Evolutionary conservation across 2,113 vertebrate genomes (phyloP), one percentile per base, ranked within the genome.

Genomic region (Phoxinus phoxinus): DNA sequence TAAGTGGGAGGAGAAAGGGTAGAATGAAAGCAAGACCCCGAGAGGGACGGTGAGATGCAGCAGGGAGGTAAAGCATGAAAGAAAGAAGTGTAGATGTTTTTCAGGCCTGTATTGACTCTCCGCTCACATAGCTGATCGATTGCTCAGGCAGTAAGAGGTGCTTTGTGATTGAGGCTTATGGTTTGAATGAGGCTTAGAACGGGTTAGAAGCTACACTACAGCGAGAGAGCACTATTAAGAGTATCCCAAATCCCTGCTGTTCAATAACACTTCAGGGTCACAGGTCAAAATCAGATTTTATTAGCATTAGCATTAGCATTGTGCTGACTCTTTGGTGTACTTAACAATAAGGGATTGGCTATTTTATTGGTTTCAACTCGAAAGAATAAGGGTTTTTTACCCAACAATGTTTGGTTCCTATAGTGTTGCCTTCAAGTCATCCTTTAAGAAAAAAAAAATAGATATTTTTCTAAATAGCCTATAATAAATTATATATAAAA

Each of bases 91-190:
- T 80, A 61, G 56, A 21, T 84, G 81, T 81, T 30, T 58, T 30
- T 30, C 59, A 15, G 69, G 19, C 51, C 25, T 72, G 17, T 77
- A 80, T 81, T 86, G 67, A 88, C 84, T 74, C 30, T 30, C n/a
- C 41, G 21, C 56, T 73, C 58, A 76, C 41, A 59, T 30, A 25
- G 25, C 46, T 35, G 4, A 44, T 80, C 77, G 76, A 75, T 86
- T 41, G 63, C 17, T 59, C 30, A 4, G 65, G 44, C 69, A 35
- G 44, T 59, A 51, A 79, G n/a, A 69, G 74, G 35, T 65, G 84
- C 80, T 88, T 78, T 83, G 75, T 88, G 81, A 53, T 21, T 82
- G 27, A 83, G 46, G 44, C 56, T 81, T 84, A 75, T 44, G 30
- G 73, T 56, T 48, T 30, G 46, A 81, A 71, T 23, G 19, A 72